Evolutionary conservation across 2,113 vertebrate genomes (phyloP), one percentile per base, ranked within the genome.

Genomic region (Copsychus sechellarum): DNA sequence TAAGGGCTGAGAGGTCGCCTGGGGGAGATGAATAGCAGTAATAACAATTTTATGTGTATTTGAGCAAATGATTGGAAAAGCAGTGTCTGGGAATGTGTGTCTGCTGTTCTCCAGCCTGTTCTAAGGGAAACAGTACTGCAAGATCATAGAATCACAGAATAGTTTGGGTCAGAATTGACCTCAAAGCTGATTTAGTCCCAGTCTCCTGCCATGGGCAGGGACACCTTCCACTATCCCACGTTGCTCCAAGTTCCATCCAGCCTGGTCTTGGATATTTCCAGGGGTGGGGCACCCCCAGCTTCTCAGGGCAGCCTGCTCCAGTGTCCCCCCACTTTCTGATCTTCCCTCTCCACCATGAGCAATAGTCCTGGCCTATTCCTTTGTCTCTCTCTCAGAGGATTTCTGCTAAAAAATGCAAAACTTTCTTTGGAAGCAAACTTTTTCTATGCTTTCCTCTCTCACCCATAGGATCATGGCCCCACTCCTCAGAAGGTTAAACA

Each of bases 1-100:
- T 2, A 0, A 22, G 81, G 24, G 45, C 31, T 20, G 11, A 11
- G 7, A 36, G 9, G 15, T 4, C 6, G 3, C 29, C 40, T 14
- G 33, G 19, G 17, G 6, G 26, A 23, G 22, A 3, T 11, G 22
- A 12, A 8, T 42, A 21, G 4, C 1, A 14, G 34, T 0, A 34
- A 1, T 5, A 23, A 24, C 6, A 7, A 15, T 38, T 76, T 9
- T 3, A 36, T 42, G 45, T 50, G 11, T 34, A 1, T 33, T 62
- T 33, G 26, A 36, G 33, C 3, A 6, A 42, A 38, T 1, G 2
- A 2, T 4, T 9, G 24, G 21, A 51, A 43, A 62, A 25, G 45
- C 1, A 1, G 29, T 5, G 8, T 14, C 33, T 10, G 31, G 14
- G 40, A 11, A 3, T 19, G 1, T 1, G 1, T 1, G 5, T 16